Evolutionary conservation across 2,888 invertebrate genomes (phyloP), one percentile per base, ranked within the genome.

Genomic region (Sphaerophoria taeniata): DNA sequence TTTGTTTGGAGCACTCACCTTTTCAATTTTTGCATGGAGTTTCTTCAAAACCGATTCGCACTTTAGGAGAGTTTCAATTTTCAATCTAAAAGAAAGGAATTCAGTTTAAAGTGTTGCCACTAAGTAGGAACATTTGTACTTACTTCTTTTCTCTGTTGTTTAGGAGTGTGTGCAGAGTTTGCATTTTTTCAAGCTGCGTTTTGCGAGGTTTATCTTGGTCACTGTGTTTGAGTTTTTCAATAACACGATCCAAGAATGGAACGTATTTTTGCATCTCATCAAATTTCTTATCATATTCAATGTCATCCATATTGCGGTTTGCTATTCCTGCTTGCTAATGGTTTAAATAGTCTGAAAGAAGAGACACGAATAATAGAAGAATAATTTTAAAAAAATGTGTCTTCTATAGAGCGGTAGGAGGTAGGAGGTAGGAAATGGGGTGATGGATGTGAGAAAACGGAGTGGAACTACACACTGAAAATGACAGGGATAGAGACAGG

Each of bases 171-270:
- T 89, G 80, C n/a, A 90, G 79, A 87, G 88, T 89, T 87, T 90
- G 88, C 88, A 89, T 89, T 84, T 89, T 89, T 6, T 89, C 86
- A 3, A 91, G 84, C 39, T 89, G 89, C n/a, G 87, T 88, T 58
- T 89, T 89, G 7, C 89, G 89, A 11, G 87, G 73, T 72, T 89
- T 87, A 43, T 87, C 34, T 31, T 79, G 76, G 43, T 88, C 88
- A 79, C 88, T 88, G 53, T 92, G 94, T 89, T 94, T 94, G 88
- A 95, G 91, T 89, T 94, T 93, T 60, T 92, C 92, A 89, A 96
- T 95, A 93, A 96, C 95, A 87, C 93, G 94, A 89, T 95, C 94
- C 90, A 96, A 91, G 90, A 96, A 96, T n/a, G 96, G 95, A 88
- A 96, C 94, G 91, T 95, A 95, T 88, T 93, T 93, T 92, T 90